These are phyloP conservation scores for Mormyrus hasselquistii DNA, from an alignment of 2,797 vertebrate genomes.

Conservation along the genomic window DNA sequence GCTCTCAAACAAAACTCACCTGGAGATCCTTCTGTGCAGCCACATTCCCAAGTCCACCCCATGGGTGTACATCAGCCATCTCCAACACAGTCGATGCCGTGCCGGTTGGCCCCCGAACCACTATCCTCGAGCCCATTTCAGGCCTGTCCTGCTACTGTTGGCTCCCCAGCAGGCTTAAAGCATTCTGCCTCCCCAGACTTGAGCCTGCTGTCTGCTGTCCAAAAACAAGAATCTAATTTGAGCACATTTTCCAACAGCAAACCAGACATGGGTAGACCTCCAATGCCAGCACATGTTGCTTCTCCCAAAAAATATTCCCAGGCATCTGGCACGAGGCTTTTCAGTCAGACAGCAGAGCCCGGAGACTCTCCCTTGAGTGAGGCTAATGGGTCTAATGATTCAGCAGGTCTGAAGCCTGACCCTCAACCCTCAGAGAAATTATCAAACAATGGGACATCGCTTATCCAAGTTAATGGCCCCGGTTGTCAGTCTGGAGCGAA, in stretches of 20 bases:
- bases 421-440: slow-evolving; percentile 48
- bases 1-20: slow-evolving; percentile 54
- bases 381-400: slow-evolving; percentile 62
- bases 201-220: slow-evolving; percentile 41
- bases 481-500: slow-evolving; percentile 43
- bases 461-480: slow-evolving; percentile 50
- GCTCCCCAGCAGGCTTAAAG: slow-evolving; percentile 56
- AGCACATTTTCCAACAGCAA: slow-evolving; percentile 52
- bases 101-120: slow-evolving; percentile 44
- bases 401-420: slow-evolving; percentile 64
- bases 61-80: slow-evolving; percentile 60
- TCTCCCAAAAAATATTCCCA: not conserved
- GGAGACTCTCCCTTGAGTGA: slow-evolving; percentile 54
- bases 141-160: slow-evolving; percentile 61
- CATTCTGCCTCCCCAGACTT: not conserved
- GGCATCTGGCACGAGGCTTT: slow-evolving; percentile 47
- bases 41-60: slow-evolving; percentile 50
- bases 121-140: slow-evolving; percentile 56
- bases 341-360: slow-evolving; percentile 54
- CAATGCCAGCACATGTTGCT: slow-evolving; percentile 42
- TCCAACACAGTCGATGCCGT: slow-evolving; percentile 45
- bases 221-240: slow-evolving; percentile 44
- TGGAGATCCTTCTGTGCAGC: slow-evolving; percentile 36
- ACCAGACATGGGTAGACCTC: slow-evolving; percentile 46
- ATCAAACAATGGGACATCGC: slow-evolving; percentile 13